Evolutionary conservation across 2,797 vertebrate genomes (phyloP), one percentile per base, ranked within the genome.

Genomic region (Babyrousa celebensis): DNA sequence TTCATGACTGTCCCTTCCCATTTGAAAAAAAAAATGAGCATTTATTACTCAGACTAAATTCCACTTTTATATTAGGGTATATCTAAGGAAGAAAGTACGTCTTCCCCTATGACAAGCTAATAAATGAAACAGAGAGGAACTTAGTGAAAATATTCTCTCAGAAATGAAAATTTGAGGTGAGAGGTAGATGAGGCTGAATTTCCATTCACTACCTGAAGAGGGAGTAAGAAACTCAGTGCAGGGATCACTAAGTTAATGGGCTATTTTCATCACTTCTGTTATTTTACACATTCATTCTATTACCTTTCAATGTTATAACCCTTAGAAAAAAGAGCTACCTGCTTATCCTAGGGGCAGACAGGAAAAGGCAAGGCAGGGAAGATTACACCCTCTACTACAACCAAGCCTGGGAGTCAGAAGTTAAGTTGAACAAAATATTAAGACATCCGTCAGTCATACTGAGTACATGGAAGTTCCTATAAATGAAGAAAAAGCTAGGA

Each of bases 151-250:
- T 89, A 85, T 54, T 96, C 67, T 94, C 43, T 86, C 40, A 88
- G 21, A 83, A 90, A 71, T 74, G 58, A 85, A 84, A 85, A 87
- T 85, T 14, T 90, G 21, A 92, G 58, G 29, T 86, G 17, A 95
- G 58, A 32, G n/a, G 36, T 20, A 3, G 23, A 40, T 70, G 75
- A n/a, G 18, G 0, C 18, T 93, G 27, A 85, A 79, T 6, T 95
- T 93, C 65, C 71, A 87, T 40, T 84, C 89, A 32, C n/a, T 83
- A 83, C 62, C 83, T 75, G 14, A 93, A 95, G 65, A 86, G 84
- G 60, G 29, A 62, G n/a, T 70, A 65, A 78, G 52, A 85, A 89
- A 85, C 54, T 60, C n/a, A 90, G 58, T 20, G n/a, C 60, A 94
- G 62, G 82, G 18, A 92, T 48, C 32, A 78, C 52, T 12, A 91